Conservation (phyloP, 2,888 invertebrate species). For the Pseudococcus longispinus region DNA sequence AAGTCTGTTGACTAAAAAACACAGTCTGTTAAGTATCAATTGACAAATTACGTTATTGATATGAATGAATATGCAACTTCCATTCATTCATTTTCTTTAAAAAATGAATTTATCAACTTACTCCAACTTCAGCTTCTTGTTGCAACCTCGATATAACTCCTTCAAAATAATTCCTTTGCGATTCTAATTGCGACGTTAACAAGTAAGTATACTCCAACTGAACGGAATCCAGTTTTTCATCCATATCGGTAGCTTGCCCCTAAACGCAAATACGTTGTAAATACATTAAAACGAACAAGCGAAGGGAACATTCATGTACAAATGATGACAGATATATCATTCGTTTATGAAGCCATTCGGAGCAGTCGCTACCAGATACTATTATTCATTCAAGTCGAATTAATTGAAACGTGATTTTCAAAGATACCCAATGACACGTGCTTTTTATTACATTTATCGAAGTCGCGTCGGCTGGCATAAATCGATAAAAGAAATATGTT, state of each 20-base stretch:
- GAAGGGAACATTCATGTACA: background rate
- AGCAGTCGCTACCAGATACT: background rate
- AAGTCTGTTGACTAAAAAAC: background rate
- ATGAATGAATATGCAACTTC: too few species aligned
- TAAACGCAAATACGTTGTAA: constrained; percentile 4
- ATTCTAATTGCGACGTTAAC: constrained; percentile 92
- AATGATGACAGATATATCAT: background rate
- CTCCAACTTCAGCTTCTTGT: constrained; percentile 50
- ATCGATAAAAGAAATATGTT: background rate
- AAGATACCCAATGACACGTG: background rate
- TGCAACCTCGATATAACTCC: constrained; percentile 71
- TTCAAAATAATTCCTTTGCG: constrained; percentile 91
- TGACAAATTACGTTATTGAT: background rate
- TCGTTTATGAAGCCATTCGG: background rate
- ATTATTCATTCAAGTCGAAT: background rate
- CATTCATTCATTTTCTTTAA: too few species aligned
- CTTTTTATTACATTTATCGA: background rate
- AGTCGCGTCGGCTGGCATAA: background rate
- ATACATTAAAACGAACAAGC: background rate
- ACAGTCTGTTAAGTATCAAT: background rate
- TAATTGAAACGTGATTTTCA: constrained; percentile 37
- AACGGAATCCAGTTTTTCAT: constrained; percentile 91
- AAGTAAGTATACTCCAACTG: constrained; percentile 97
- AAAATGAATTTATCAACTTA: constrained; percentile 39
- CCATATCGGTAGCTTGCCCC: constrained; percentile 62